phyloP scores from a whole-genome alignment of 2,888 invertebrate genomes.

The Scaptomyza flava region DNA sequence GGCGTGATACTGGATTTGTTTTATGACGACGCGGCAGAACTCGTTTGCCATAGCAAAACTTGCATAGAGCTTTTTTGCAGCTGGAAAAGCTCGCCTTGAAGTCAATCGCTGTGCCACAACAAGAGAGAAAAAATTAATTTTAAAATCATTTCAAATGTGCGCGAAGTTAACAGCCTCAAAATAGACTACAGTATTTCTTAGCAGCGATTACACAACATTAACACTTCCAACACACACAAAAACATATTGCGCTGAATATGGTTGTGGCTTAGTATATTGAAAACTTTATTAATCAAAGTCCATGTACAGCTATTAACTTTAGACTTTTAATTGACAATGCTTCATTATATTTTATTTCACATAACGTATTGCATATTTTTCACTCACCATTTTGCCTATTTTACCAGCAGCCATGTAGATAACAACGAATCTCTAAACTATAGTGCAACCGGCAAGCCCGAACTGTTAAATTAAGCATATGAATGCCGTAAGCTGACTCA shows the following conservation, averaged over 20 bases:
- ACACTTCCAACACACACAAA: conserved; percentile 10
- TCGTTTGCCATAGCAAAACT: conserved; percentile 50
- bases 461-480: conserved; percentile 51
- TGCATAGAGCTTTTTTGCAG: conserved; percentile 34
- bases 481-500: conserved; percentile 4
- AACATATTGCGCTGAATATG: neutral
- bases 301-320: conserved; percentile 1
- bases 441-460: conserved; percentile 59
- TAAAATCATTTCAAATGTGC: conserved; percentile 16
- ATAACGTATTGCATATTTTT: conserved; percentile 11
- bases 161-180: conserved; percentile 38
- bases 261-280: neutral
- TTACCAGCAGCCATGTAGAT: conserved; percentile 32
- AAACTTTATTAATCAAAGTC: neutral
- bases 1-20: conserved; percentile 59
- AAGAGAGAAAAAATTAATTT: neutral
- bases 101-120: conserved; percentile 1
- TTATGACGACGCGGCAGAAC: conserved; percentile 51
- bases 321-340: conserved; percentile 29
- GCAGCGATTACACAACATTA: conserved; percentile 49
- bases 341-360: conserved; percentile 20
- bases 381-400: conserved; percentile 21
- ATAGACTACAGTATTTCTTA: conserved; percentile 28
- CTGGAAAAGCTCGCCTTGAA: conserved; percentile 69
- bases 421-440: conserved; percentile 5